These are phyloP conservation scores for Promerops cafer DNA, from an alignment of 2,113 vertebrate species.

Conservation along the genomic window DNA sequence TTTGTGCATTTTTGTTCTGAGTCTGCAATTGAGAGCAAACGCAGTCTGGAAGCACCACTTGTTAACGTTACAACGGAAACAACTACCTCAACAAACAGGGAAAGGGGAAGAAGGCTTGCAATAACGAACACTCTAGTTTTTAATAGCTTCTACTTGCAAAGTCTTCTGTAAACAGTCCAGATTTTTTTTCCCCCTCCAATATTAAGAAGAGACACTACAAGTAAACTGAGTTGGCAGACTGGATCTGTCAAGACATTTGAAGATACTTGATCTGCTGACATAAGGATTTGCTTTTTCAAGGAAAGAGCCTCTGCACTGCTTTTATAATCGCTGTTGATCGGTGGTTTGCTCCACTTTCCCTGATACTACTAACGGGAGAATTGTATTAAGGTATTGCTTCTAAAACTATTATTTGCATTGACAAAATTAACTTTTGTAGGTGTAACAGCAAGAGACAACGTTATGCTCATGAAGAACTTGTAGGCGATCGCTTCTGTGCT, in stretches of 20 bases:
- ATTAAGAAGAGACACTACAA: conserved; percentile 66
- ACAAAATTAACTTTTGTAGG: conserved; percentile 28
- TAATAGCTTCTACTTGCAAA: conserved; percentile 41
- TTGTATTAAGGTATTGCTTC: conserved; percentile 66
- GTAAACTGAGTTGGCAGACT: conserved; percentile 82
- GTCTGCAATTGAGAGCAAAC: conserved; percentile 72
- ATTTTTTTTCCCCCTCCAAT: neutral
- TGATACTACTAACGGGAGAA: conserved; percentile 53
- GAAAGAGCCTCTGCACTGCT: conserved; percentile 68
- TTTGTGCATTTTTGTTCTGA: conserved; percentile 83
- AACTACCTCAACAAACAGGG: conserved; percentile 90
- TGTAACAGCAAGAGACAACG: conserved; percentile 11
- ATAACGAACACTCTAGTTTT: conserved; percentile 69
- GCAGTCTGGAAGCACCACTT: conserved; percentile 82
- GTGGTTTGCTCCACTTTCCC: conserved; percentile 76
- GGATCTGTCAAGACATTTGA: conserved; percentile 81
- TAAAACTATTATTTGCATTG: conserved; percentile 57
- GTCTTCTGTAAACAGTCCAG: conserved; percentile 58
- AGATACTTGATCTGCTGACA: conserved; percentile 60
- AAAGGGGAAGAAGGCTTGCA: conserved; percentile 73
- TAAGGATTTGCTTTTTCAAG: conserved; percentile 56
- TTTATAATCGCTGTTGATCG: conserved; percentile 86
- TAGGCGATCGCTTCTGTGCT: conserved; percentile 4
- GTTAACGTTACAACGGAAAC: conserved; percentile 81
- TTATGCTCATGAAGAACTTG: conserved; percentile 35